Conservation (phyloP, 2,797 vertebrate genomes). For the Scleropages formosus region DNA sequence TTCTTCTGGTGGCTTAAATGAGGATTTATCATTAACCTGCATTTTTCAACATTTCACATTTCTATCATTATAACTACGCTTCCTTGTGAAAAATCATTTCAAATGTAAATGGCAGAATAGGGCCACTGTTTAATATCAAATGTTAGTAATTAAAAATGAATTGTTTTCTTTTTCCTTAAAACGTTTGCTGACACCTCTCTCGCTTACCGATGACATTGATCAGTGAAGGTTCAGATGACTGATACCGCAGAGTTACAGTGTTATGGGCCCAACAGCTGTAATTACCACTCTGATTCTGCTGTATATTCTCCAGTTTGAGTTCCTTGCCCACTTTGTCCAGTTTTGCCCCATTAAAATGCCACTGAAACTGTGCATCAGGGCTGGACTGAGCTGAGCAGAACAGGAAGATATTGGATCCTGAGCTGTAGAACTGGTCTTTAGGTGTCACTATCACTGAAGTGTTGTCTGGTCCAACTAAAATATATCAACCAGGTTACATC, state of each 20-base stretch:
- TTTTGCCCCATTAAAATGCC: conserved; percentile 33
- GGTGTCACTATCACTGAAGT: neutral
- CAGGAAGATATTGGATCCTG: conserved; percentile 16
- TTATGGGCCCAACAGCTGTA: conserved; percentile 58
- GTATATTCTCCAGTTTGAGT: conserved; percentile 41
- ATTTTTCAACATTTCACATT: too few species aligned
- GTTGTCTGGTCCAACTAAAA: conserved; percentile 28
- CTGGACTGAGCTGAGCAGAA: conserved; percentile 31
- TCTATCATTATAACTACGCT: too few species aligned
- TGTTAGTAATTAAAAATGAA: too few species aligned
- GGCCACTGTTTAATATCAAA: too few species aligned
- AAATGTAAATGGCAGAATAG: too few species aligned
- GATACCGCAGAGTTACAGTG: conserved; percentile 41
- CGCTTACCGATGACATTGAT: conserved; percentile 47
- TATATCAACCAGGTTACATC: neutral
- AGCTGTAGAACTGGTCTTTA: neutral
- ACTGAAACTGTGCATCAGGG: conserved; percentile 18
- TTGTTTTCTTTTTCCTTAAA: too few species aligned
- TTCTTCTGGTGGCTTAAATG: too few species aligned
- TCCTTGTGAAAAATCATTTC: too few species aligned
- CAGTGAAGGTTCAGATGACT: conserved; percentile 29
- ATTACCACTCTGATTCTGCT: conserved; percentile 45
- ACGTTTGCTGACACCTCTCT: neutral
- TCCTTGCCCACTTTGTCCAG: conserved; percentile 30
- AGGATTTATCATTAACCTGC: too few species aligned